Evolutionary conservation across 2,113 vertebrate species (phyloP), one percentile per base, ranked within the genome.

Genomic region (Balaenoptera acutorostrata): DNA sequence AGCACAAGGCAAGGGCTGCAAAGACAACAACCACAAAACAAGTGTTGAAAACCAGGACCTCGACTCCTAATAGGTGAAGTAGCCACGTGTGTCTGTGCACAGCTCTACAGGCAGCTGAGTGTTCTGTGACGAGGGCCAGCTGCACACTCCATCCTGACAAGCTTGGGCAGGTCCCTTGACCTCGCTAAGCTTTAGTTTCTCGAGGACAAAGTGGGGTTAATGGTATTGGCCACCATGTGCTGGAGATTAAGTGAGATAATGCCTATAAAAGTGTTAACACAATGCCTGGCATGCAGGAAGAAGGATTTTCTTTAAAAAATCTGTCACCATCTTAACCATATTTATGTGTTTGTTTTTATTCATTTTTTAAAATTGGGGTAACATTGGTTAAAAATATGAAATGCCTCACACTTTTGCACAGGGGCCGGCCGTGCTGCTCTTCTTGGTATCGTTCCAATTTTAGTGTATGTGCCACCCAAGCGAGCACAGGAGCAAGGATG

Each of bases 391-490:
- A 80, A 80, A 36, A 8, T 57, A 15, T 15, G 49, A 39, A 27
- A 25, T 0, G n/a, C 52, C 9, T 57, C 33, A 3, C 33, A 2
- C 49, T 1, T 36, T 57, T 39, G 52, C 77, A 36, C 52, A 57
- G 52, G 52, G 33, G 5, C 8, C n/a, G 12, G 14, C 8, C n/a
- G 4, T 3, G 52, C 52, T 57, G 1, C 49, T 8, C 75, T 36
- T 36, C 49, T 80, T 12, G 52, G 20, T 14, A 36, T 14, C 13
- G 1, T 78, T 80, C 18, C 75, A 4, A 4, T 55, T 15, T 80
- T 55, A 23, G 6, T 1, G 49, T 39, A 0, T 27, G 12, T 57
- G 21, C 49, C 0, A 1, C 77, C 7, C 1, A 57, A 57, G 1
- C 8, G 21, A 80, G 52, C 52, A 25, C 36, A 17, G 57, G 33